phyloP scores from a whole-genome alignment of 1,140 invertebrate genomes.

The Chlorops oryzae region DNA sequence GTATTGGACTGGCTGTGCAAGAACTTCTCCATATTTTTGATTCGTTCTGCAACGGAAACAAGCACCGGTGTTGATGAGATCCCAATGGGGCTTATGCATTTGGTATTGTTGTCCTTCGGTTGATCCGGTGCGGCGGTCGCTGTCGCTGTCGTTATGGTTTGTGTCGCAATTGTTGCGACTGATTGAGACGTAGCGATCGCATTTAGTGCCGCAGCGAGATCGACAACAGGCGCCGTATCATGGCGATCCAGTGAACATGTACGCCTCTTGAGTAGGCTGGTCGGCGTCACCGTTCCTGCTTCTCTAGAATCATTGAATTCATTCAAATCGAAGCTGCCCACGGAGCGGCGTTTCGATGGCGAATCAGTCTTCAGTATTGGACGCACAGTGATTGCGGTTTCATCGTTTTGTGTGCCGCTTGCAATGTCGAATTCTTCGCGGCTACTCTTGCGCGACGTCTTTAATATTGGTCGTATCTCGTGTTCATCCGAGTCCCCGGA shows the following conservation, averaged over 20 bases:
- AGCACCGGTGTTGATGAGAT: slow-evolving; percentile 16
- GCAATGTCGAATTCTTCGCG: slow-evolving; percentile 40
- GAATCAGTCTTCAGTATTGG: slow-evolving; percentile 42
- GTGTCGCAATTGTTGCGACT: not conserved
- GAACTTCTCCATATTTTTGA: slow-evolving; percentile 44
- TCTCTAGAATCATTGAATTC: not conserved
- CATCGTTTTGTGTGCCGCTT: slow-evolving; percentile 16
- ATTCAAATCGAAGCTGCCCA: slow-evolving; percentile 19
- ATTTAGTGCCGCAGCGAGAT: slow-evolving; percentile 34
- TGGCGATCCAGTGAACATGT: slow-evolving; percentile 42
- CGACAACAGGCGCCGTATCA: slow-evolving; percentile 27
- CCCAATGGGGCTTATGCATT: slow-evolving; percentile 8
- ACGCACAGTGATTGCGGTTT: slow-evolving; percentile 17
- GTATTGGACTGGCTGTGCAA: slow-evolving; percentile 19
- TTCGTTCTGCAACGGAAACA: slow-evolving; percentile 44
- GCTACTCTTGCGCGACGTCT: slow-evolving; percentile 61
- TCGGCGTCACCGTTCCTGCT: too few relatives aligned
- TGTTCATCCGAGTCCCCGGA: slow-evolving; percentile 70
- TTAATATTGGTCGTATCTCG: slow-evolving; percentile 65
- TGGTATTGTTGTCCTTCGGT: not conserved
- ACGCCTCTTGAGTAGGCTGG: slow-evolving; percentile 31
- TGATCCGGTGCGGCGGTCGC: slow-evolving; percentile 22
- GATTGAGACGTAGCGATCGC: slow-evolving; percentile 30
- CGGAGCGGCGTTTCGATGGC: slow-evolving; percentile 37
- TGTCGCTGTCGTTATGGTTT: slow-evolving; percentile 2